phyloP scores from a whole-genome alignment of 1,140 invertebrate genomes.

The Zaprionus vittiger region DNA sequence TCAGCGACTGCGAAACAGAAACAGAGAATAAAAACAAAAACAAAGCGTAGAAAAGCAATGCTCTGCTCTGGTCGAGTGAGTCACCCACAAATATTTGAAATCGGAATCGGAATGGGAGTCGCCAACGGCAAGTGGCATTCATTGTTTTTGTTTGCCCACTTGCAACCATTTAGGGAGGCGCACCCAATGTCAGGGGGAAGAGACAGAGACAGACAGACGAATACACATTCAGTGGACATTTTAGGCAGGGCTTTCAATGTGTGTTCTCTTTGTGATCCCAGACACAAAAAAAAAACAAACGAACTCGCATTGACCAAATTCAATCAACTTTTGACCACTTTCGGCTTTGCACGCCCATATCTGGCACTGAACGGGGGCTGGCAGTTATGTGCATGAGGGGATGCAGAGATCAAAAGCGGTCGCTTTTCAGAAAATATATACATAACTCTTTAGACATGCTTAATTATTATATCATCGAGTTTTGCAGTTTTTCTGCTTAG shows the following conservation, averaged over 20 bases:
- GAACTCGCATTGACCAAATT: constrained; percentile 46
- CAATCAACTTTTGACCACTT: constrained; percentile 42
- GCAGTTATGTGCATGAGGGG: background rate
- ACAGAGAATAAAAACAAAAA: constrained; percentile 17
- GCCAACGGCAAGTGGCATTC: constrained; percentile 1
- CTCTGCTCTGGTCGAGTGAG: constrained; percentile 35
- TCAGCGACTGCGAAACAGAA: constrained; percentile 31
- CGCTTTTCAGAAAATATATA: constrained; percentile 26
- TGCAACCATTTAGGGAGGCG: constrained; percentile 36
- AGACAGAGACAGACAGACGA: constrained; percentile 6
- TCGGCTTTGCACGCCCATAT: constrained; percentile 40
- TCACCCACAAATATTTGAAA: constrained; percentile 46
- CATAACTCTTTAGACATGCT: constrained; percentile 5
- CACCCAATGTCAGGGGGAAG: constrained; percentile 42
- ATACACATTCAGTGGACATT: constrained; percentile 27
- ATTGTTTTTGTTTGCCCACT: constrained; percentile 23
- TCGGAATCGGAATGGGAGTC: constrained; percentile 39
- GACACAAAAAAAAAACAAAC: constrained; percentile 9
- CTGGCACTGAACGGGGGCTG: constrained; percentile 2
- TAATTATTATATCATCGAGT: constrained; percentile 46
- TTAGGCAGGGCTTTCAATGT: constrained; percentile 47
- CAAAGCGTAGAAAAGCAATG: constrained; percentile 11
- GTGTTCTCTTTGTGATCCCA: constrained; percentile 26
- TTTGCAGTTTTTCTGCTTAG: constrained; percentile 17
- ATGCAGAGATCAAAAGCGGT: constrained; percentile 33